phyloP scores from a whole-genome alignment of 2,888 invertebrate species.

The Cryptops parisi region DNA sequence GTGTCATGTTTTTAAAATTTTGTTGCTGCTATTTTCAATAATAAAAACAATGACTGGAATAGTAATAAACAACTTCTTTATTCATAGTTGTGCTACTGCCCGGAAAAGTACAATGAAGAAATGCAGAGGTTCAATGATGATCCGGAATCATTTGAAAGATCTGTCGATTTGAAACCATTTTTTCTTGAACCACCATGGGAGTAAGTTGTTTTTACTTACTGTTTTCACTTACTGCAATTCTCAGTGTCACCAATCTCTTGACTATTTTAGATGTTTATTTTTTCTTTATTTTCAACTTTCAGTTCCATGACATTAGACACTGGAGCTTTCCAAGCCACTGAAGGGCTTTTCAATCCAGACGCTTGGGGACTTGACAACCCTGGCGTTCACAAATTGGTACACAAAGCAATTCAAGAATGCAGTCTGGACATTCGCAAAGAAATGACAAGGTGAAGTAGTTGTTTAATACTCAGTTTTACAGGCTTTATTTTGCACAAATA shows the following conservation, averaged over 20 bases:
- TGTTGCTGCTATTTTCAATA: too few relatives aligned
- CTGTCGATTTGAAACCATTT: slow-evolving; percentile 23
- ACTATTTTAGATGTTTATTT: too few relatives aligned
- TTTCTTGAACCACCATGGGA: slow-evolving; percentile 23
- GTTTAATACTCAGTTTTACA: too few relatives aligned
- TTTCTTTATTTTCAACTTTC: too few relatives aligned
- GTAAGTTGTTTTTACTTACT: too few relatives aligned
- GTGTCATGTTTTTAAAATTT: too few relatives aligned
- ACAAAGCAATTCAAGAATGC: slow-evolving; percentile 40
- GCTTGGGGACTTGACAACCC: slow-evolving; percentile 42
- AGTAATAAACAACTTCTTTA: not conserved
- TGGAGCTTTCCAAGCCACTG: slow-evolving; percentile 35
- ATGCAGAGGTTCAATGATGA: slow-evolving; percentile 29
- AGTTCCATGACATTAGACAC: slow-evolving; percentile 26
- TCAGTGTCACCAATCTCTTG: too few relatives aligned
- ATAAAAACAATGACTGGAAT: too few relatives aligned
- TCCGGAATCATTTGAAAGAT: slow-evolving; percentile 26
- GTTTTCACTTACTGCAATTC: too few relatives aligned
- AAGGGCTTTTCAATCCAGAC: slow-evolving; percentile 41
- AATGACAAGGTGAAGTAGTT: slow-evolving; percentile 38
- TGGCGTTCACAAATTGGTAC: slow-evolving; percentile 40
- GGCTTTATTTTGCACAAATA: too few relatives aligned
- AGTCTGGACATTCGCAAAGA: slow-evolving; percentile 42
- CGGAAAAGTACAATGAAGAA: slow-evolving; percentile 34
- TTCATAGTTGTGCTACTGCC: slow-evolving; percentile 33